These are phyloP conservation scores for Scolanthus callimorphus DNA, from an alignment of 92 coral and sea anemone genomes.

Conservation along the genomic window DNA sequence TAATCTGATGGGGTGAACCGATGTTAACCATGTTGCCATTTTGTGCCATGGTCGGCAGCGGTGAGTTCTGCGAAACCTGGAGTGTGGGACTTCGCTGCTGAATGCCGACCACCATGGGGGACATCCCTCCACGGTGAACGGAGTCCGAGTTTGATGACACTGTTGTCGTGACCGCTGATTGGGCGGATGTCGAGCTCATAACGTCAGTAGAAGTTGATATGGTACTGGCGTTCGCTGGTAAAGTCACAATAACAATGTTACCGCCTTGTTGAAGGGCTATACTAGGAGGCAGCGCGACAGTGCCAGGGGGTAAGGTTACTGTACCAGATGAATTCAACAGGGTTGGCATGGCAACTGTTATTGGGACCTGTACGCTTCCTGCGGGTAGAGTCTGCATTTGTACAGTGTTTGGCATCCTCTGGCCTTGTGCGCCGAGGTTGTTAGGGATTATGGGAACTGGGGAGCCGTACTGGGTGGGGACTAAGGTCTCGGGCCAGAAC, in stretches of 20 bases:
- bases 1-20: slow-evolving; percentile 50
- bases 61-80: slow-evolving; percentile 78
- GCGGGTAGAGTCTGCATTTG: slow-evolving; percentile 68
- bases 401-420: slow-evolving; percentile 60
- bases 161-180: slow-evolving; percentile 45
- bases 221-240: slow-evolving; percentile 79
- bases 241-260: slow-evolving; percentile 76
- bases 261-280: slow-evolving; percentile 61
- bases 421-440: slow-evolving; percentile 58
- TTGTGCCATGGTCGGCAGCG: slow-evolving; percentile 84
- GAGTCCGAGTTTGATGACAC: slow-evolving; percentile 56
- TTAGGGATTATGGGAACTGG: slow-evolving; percentile 76
- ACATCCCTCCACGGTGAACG: slow-evolving; percentile 33
- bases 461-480: slow-evolving; percentile 70
- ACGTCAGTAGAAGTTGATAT: slow-evolving; percentile 56
- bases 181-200: slow-evolving; percentile 51
- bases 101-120: slow-evolving; percentile 59
- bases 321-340: slow-evolving; percentile 59
- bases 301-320: slow-evolving; percentile 57
- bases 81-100: slow-evolving; percentile 71
- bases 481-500: slow-evolving; percentile 98
- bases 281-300: slow-evolving; percentile 56
- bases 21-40: slow-evolving; percentile 54
- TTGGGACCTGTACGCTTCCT: slow-evolving; percentile 26
- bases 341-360: slow-evolving; percentile 59